Conservation (phyloP, 2,888 invertebrate genomes). For the Lochmaea capreae region DNA sequence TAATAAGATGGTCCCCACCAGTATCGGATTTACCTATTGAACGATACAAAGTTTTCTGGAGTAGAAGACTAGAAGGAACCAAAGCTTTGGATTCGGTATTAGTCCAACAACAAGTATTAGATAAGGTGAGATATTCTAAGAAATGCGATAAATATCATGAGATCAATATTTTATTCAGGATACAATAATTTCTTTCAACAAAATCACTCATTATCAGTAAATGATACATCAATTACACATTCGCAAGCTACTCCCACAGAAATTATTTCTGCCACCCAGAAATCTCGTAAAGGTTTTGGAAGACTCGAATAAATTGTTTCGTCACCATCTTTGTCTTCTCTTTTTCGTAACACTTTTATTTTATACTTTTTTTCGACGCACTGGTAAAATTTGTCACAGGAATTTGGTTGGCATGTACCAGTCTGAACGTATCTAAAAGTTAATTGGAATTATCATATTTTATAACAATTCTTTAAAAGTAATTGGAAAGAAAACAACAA, state of each 20-base stretch:
- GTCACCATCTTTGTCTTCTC: slow-evolving; percentile 38
- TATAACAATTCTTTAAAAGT: no score
- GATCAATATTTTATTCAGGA: not conserved
- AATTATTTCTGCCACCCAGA: slow-evolving; percentile 59
- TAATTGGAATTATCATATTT: no score
- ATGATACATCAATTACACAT: slow-evolving; percentile 51
- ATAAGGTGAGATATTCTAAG: slow-evolving; percentile 66
- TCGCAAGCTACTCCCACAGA: slow-evolving; percentile 63
- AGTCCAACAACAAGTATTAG: slow-evolving; percentile 73
- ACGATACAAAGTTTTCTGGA: slow-evolving; percentile 82
- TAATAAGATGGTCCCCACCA: slow-evolving; percentile 77
- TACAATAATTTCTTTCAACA: not conserved
- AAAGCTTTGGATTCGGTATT: slow-evolving; percentile 72
- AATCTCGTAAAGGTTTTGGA: slow-evolving; percentile 57
- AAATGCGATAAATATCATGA: not conserved
- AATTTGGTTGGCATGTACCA: slow-evolving; percentile 57
- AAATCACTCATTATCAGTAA: slow-evolving; percentile 20
- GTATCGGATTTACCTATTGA: slow-evolving; percentile 78
- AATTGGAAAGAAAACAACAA: no score
- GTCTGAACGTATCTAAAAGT: slow-evolving; percentile 56
- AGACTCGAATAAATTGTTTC: slow-evolving; percentile 47
- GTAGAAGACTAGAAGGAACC: slow-evolving; percentile 73
- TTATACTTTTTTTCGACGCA: slow-evolving; percentile 59
- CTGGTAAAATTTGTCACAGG: slow-evolving; percentile 54
- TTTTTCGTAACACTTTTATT: slow-evolving; percentile 58